A percentile compares a stretch with the other conserved stretches of the same genome.
These are phyloP conservation scores for Agonopterix subpropinquella DNA, from an alignment of 2,888 invertebrate species.

Conservation along the genomic window DNA sequence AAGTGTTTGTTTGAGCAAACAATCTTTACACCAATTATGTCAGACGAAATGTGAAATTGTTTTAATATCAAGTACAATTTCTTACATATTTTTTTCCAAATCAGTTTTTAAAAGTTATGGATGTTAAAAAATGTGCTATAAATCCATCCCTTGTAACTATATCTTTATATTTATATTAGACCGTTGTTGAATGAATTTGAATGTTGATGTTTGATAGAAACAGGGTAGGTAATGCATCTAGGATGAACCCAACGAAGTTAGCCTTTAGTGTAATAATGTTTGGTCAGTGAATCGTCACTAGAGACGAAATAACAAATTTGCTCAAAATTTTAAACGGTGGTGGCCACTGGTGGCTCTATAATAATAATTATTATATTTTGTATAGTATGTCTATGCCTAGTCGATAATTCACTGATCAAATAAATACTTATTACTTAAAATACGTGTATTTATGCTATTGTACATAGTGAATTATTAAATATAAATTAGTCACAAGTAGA, in stretches of 20 bases:
- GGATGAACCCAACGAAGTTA: conserved; percentile 55
- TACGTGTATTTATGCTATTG: conserved; percentile 4
- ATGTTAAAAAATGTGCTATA: conserved; percentile 33
- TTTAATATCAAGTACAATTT: too few relatives aligned
- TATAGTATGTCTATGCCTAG: conserved; percentile 10
- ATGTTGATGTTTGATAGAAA: conserved; percentile 45
- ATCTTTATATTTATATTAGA: conserved; percentile 24
- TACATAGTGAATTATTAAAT: conserved; percentile 16
- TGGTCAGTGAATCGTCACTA: conserved; percentile 17
- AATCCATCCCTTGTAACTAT: conserved; percentile 41
- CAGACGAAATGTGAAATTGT: too few relatives aligned
- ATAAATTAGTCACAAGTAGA: conserved; percentile 9
- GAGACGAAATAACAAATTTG: conserved; percentile 2
- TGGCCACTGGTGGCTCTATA: conserved; percentile 4
- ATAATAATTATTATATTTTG: conserved; percentile 11
- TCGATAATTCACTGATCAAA: conserved; percentile 20
- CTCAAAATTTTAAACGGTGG: conserved; percentile 6
- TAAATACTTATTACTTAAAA: conserved; percentile 8
- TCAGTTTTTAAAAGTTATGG: conserved; percentile 10
- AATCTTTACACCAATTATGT: too few relatives aligned
- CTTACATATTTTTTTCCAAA: too few relatives aligned
- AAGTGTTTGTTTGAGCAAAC: conserved; percentile 7
- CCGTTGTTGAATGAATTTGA: conserved; percentile 20
- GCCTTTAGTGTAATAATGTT: conserved; percentile 24
- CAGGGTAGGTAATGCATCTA: conserved; percentile 60